Evolutionary conservation across 1,140 invertebrate genomes (phyloP), one percentile per base, ranked within the genome.

Genomic region (Teleopsis dalmanni): DNA sequence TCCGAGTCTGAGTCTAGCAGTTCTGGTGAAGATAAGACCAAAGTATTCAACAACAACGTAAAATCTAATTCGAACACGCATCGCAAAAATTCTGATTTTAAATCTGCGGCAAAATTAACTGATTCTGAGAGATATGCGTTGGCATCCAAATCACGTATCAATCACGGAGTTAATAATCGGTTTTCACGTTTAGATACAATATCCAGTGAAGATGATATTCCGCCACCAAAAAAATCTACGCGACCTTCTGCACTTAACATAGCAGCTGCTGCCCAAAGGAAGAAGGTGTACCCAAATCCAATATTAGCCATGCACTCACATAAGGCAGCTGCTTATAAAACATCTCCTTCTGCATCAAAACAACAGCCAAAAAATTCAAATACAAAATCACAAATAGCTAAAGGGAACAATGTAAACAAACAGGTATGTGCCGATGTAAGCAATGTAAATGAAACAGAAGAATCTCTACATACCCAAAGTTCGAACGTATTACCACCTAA

Each of bases 1-100:
- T 84, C 83, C 0, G 83, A 83, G 41, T 80, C 81, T 0, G 82
- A 79, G 36, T 83, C 81, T n/a, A 81, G 80, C 11, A 84, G 81
- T 53, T 81, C 78, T 0, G 76, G 77, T 57, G 62, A 56, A 57
- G 56, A 29, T 21, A 54, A 54, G 33, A 26, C 72, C 47, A 55
- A 62, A 48, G 60, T 68, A n/a, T 48, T 50, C 55, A 47, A 41
- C 60, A 18, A 50, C 56, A 27, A 41, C 42, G 0, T 43, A 49
- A 29, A 35, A n/a, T 34, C 43, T 52, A 40, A 27, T 47, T n/a
- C n/a, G 57, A 75, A 53, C 68, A 72, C 52, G 56, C 79, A 62
- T 71, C 3, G 69, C 75, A 22, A 52, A 66, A 36, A 56, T 64
- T 25, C 65, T 53, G 66, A 60, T 65, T 56, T 50, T 53, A 55